Evolutionary conservation across 1,140 invertebrate genomes (phyloP).

Genomic region (Whitmania pigra): DNA sequence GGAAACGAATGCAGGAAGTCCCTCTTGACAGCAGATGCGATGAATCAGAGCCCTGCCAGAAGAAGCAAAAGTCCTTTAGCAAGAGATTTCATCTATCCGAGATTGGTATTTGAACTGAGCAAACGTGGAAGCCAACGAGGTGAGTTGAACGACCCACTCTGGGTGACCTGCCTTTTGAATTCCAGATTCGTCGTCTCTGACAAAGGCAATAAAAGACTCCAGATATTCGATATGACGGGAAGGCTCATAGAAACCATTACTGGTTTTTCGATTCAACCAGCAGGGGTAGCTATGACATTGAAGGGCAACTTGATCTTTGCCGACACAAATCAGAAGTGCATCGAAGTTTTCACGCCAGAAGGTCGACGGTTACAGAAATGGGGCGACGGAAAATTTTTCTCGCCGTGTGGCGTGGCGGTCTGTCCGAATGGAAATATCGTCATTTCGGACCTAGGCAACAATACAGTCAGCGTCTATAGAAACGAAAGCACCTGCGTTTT

Average conservation of each 20-base stretch:
- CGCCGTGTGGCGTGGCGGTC: conserved; percentile 24
- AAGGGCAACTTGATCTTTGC: conserved; percentile 23
- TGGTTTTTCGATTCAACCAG: conserved; percentile 9
- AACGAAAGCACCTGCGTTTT: conserved; percentile 7
- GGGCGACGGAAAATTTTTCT: conserved; percentile 24
- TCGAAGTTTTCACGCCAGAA: conserved; percentile 21
- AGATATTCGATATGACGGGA: conserved; percentile 23
- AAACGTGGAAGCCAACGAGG: conserved; percentile 15
- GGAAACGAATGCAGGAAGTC: neutral
- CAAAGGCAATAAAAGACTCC: conserved; percentile 25
- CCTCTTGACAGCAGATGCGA: neutral
- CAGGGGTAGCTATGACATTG: conserved; percentile 23
- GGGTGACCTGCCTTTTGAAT: conserved; percentile 22
- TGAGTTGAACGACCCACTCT: conserved; percentile 20
- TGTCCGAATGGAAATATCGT: conserved; percentile 24
- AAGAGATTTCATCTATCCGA: neutral
- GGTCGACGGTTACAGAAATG: conserved; percentile 19
- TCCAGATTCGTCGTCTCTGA: conserved; percentile 21
- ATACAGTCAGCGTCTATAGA: conserved; percentile 21
- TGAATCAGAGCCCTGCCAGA: too few relatives aligned
- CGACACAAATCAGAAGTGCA: conserved; percentile 22
- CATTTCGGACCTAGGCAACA: conserved; percentile 20
- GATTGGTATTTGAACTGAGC: neutral
- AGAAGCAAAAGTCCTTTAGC: neutral
- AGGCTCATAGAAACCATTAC: conserved; percentile 10